phyloP scores from a whole-genome alignment of 2,888 invertebrate species.

The Abscondita cerata region DNA sequence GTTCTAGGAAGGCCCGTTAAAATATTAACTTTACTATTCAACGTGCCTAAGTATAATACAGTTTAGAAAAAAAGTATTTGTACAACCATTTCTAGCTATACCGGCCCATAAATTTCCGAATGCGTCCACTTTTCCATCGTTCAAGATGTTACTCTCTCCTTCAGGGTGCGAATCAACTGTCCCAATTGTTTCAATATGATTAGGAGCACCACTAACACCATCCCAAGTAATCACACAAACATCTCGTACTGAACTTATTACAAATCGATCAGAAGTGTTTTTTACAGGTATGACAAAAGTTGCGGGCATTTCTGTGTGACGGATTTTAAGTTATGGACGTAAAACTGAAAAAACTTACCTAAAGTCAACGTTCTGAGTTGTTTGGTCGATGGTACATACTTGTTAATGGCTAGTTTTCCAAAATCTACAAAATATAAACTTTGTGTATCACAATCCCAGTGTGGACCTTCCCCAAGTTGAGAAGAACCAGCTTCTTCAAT shows the following conservation, averaged over 20 bases:
- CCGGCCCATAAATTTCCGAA: slow-evolving; percentile 75
- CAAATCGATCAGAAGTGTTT: slow-evolving; percentile 65
- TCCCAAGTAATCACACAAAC: slow-evolving; percentile 69
- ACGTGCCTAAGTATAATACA: slow-evolving; percentile 17
- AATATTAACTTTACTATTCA: not conserved
- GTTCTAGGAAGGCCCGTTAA: not conserved
- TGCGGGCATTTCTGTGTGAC: slow-evolving; percentile 42
- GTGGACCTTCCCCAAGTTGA: slow-evolving; percentile 69
- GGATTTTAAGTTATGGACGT: slow-evolving; percentile 3
- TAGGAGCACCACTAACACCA: slow-evolving; percentile 61
- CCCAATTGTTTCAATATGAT: slow-evolving; percentile 59
- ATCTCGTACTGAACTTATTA: slow-evolving; percentile 65
- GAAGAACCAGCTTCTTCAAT: slow-evolving; percentile 59
- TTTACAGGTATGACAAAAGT: slow-evolving; percentile 69
- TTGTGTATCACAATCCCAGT: slow-evolving; percentile 52
- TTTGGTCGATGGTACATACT: slow-evolving; percentile 58
- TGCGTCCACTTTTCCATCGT: slow-evolving; percentile 79
- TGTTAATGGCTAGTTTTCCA: slow-evolving; percentile 58
- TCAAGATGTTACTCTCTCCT: slow-evolving; percentile 70
- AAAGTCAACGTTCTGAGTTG: slow-evolving; percentile 4
- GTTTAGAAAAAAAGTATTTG: not conserved
- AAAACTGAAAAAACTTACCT: not conserved
- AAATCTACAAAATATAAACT: slow-evolving; percentile 57
- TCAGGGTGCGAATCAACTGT: slow-evolving; percentile 63
- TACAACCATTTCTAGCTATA: no score